Evolutionary conservation across 2,888 invertebrate genomes (phyloP).

Genomic region (Ethmia dodecea): DNA sequence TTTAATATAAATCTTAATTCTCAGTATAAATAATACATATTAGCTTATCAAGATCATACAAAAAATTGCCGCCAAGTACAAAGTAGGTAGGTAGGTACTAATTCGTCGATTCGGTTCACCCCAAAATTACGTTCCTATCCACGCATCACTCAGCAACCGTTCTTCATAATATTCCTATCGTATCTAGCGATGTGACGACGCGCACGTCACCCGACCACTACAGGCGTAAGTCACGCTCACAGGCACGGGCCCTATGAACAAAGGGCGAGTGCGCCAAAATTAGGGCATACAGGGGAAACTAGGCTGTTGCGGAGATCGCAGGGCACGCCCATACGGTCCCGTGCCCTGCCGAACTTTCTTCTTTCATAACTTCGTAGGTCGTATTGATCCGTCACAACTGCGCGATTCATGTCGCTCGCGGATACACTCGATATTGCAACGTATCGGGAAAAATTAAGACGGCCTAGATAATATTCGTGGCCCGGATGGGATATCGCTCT

Average conservation of each 20-base stretch:
- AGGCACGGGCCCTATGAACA: conserved; percentile 31
- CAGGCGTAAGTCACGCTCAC: conserved; percentile 50
- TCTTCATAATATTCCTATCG: too few relatives aligned
- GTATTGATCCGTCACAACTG: conserved; percentile 75
- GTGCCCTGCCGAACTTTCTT: conserved; percentile 73
- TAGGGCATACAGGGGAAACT: conserved; percentile 76
- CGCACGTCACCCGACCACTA: background rate
- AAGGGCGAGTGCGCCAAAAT: conserved; percentile 63
- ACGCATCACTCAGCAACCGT: too few relatives aligned
- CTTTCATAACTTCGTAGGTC: conserved; percentile 74
- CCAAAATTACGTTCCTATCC: too few relatives aligned
- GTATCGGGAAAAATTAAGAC: conserved; percentile 23
- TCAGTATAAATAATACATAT: too few relatives aligned
- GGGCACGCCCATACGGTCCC: conserved; percentile 67
- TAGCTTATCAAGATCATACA: too few relatives aligned
- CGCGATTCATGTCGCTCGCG: conserved; percentile 66
- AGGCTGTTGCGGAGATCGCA: conserved; percentile 69
- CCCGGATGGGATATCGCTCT: too few relatives aligned
- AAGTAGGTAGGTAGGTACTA: too few relatives aligned
- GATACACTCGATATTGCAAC: conserved; percentile 49
- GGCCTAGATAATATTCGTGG: too few relatives aligned
- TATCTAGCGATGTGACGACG: too few relatives aligned
- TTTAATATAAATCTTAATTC: too few relatives aligned
- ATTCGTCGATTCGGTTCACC: too few relatives aligned
- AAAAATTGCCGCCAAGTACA: too few relatives aligned